phyloP scores from a whole-genome alignment of 1,140 invertebrate genomes.

The Drosophila nikananu region DNA sequence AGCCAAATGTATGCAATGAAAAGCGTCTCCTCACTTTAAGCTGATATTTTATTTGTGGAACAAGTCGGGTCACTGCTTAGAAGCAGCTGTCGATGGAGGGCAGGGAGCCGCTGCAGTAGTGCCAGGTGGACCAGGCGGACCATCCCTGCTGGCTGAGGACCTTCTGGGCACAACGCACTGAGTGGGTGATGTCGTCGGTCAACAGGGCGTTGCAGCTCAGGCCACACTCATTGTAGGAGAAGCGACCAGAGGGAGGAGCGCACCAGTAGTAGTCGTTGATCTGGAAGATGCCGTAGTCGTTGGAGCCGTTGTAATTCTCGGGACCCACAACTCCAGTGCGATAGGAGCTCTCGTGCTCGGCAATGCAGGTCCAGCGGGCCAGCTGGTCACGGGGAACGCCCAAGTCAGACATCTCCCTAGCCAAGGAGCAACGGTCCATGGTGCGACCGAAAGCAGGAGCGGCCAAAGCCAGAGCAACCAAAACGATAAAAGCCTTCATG shows the following conservation, averaged over 20 bases:
- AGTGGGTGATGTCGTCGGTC: slow-evolving; percentile 63
- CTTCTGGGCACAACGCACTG: slow-evolving; percentile 72
- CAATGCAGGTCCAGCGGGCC: slow-evolving; percentile 71
- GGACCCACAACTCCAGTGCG: slow-evolving; percentile 64
- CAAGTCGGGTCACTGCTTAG: slow-evolving; percentile 22
- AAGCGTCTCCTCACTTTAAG: neutral
- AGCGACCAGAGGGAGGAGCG: slow-evolving; percentile 39
- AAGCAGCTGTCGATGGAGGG: slow-evolving; percentile 66
- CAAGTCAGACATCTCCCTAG: slow-evolving; percentile 70
- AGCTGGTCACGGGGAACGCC: slow-evolving; percentile 71
- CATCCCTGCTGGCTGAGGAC: slow-evolving; percentile 70
- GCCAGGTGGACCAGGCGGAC: slow-evolving; percentile 74
- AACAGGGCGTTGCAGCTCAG: slow-evolving; percentile 62
- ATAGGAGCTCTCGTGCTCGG: slow-evolving; percentile 68
- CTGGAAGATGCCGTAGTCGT: slow-evolving; percentile 82
- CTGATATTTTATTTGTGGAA: slow-evolving; percentile 7
- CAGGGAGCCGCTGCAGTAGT: slow-evolving; percentile 58
- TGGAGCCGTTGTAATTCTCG: slow-evolving; percentile 67
- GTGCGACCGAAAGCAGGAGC: slow-evolving; percentile 66
- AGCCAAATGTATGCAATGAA: no score
- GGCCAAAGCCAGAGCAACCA: slow-evolving; percentile 67
- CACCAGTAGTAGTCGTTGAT: slow-evolving; percentile 82
- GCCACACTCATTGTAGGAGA: slow-evolving; percentile 66
- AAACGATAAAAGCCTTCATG: slow-evolving; percentile 68
- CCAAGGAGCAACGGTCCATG: slow-evolving; percentile 79